Evolutionary conservation across 1,140 invertebrate species (phyloP).

Genomic region (Catajapyx aquilonaris): DNA sequence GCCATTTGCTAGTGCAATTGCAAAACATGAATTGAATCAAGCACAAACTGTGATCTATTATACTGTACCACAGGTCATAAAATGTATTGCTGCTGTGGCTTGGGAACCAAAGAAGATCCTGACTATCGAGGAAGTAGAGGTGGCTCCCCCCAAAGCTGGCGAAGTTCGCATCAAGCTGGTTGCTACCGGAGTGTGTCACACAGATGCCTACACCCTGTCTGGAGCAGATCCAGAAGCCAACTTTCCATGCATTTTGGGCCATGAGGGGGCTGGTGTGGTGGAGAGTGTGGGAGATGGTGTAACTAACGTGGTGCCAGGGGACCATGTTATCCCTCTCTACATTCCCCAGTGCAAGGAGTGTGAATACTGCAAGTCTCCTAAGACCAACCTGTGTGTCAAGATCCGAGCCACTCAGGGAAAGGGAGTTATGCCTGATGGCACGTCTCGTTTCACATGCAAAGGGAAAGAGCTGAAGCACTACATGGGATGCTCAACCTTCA

Average conservation of each 20-base stretch:
- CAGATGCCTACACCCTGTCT: slow-evolving; percentile 82
- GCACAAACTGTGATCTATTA: no score
- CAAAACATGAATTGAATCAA: no score
- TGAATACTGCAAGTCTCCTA: slow-evolving; percentile 86
- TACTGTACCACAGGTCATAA: no score
- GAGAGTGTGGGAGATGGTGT: slow-evolving; percentile 92
- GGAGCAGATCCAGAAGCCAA: slow-evolving; percentile 84
- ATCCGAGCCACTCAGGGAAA: slow-evolving; percentile 67
- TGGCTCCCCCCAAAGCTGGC: slow-evolving; percentile 76
- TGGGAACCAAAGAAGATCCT: slow-evolving; percentile 76
- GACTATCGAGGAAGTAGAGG: slow-evolving; percentile 73
- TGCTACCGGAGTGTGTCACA: slow-evolving; percentile 88
- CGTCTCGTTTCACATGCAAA: slow-evolving; percentile 74
- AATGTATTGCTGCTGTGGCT: slow-evolving; percentile 76
- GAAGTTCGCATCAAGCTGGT: slow-evolving; percentile 56
- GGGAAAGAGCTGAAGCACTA: slow-evolving; percentile 81
- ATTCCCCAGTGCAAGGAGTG: slow-evolving; percentile 91
- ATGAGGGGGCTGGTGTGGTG: slow-evolving; percentile 88
- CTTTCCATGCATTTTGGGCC: slow-evolving; percentile 82
- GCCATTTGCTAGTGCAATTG: no score
- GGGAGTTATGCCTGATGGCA: slow-evolving; percentile 92
- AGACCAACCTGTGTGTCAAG: slow-evolving; percentile 93
- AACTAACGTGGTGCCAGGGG: slow-evolving; percentile 56
- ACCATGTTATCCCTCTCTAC: slow-evolving; percentile 91
- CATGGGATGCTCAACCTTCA: slow-evolving; percentile 96